Evolutionary conservation across 2,113 vertebrate species (phyloP).

Genomic region (Vicugna pacos): DNA sequence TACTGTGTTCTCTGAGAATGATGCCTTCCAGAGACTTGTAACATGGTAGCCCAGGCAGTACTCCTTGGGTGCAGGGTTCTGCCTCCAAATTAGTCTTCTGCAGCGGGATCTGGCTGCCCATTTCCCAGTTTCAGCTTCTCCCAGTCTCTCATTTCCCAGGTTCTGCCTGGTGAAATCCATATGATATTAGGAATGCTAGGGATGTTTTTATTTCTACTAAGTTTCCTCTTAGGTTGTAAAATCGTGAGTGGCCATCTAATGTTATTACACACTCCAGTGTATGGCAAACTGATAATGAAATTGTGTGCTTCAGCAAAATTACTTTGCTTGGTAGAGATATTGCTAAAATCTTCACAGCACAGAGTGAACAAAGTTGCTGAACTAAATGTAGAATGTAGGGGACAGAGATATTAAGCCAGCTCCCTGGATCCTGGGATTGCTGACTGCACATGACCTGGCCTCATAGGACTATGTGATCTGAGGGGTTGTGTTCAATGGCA

Average conservation of each 20-base stretch:
- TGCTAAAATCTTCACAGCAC: not conserved
- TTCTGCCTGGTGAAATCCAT: not conserved
- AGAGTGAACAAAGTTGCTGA: not conserved
- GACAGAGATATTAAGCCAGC: not conserved
- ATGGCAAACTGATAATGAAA: constrained; percentile 15
- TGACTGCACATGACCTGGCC: not conserved
- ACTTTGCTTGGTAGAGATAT: not conserved
- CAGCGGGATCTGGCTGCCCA: not conserved
- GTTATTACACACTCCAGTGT: not conserved
- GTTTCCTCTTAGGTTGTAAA: not conserved
- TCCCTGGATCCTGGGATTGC: not conserved
- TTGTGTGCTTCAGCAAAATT: not conserved
- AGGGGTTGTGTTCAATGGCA: not conserved
- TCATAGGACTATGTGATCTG: not conserved
- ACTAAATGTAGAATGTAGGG: not conserved
- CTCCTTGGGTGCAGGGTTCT: not conserved
- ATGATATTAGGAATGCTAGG: not conserved
- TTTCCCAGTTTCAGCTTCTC: not conserved
- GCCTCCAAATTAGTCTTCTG: not conserved
- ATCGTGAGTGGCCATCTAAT: not conserved
- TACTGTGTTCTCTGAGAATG: not conserved
- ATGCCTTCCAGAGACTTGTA: not conserved
- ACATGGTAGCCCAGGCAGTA: not conserved
- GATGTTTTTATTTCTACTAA: not conserved
- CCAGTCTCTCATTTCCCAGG: not conserved